phyloP scores from a whole-genome alignment of 2,113 vertebrate species.

The Pycnonotus jocosus region DNA sequence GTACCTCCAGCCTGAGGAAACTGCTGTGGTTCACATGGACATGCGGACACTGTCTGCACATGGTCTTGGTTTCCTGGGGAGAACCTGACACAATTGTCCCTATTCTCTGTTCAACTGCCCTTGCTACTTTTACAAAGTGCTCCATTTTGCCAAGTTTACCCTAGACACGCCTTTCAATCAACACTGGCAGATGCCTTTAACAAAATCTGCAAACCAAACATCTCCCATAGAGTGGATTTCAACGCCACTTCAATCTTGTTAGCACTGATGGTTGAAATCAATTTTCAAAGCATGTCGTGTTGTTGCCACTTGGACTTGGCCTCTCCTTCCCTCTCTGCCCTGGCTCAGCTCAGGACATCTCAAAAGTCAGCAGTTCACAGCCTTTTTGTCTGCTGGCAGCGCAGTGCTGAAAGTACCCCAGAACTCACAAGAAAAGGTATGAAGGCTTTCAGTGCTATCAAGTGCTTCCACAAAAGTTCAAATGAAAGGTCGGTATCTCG shows the following conservation, averaged over 20 bases:
- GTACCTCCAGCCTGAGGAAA: neutral
- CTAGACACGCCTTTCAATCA: neutral
- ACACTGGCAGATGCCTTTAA: neutral
- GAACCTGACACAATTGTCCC: neutral
- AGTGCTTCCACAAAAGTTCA: neutral
- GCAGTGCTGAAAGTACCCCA: neutral
- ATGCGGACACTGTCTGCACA: accelerated
- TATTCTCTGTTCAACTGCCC: neutral
- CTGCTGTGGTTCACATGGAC: neutral
- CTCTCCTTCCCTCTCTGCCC: neutral
- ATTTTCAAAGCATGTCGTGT: accelerated
- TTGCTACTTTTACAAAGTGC: neutral
- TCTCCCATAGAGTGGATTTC: neutral
- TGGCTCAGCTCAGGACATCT: neutral
- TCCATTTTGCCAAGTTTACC: neutral
- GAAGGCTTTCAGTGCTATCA: neutral
- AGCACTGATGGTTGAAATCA: neutral
- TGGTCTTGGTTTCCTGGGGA: neutral
- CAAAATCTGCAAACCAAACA: neutral
- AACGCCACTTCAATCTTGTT: neutral
- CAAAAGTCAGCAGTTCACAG: neutral
- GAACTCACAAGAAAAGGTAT: neutral
- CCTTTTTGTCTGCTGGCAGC: neutral
- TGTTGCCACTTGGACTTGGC: neutral
- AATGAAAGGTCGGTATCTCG: neutral